These are phyloP conservation scores for Scaptomyza montana DNA, from an alignment of 1,140 invertebrate genomes.

Conservation along the genomic window DNA sequence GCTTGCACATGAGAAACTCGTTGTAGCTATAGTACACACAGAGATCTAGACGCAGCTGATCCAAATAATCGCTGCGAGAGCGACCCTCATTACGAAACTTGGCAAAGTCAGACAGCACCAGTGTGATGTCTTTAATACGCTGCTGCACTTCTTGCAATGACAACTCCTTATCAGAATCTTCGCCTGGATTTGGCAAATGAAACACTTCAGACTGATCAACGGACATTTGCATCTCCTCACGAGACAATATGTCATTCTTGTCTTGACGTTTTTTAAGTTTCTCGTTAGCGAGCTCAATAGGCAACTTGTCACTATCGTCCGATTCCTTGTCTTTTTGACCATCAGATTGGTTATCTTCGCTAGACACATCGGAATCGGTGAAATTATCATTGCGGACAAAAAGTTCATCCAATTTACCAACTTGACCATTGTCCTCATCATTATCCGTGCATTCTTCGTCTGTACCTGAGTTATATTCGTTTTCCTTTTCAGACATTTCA, in stretches of 20 bases:
- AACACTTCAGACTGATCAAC: constrained; percentile 90
- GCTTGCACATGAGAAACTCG: constrained; percentile 96
- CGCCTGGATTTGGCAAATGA: constrained; percentile 89
- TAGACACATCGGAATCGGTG: constrained; percentile 45
- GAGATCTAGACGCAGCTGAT: constrained; percentile 92
- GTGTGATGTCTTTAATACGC: constrained; percentile 94
- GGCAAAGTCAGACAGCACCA: constrained; percentile 95
- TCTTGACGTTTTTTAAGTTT: constrained; percentile 91
- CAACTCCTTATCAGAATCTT: constrained; percentile 88
- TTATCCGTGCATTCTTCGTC: constrained; percentile 46
- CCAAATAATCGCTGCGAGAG: constrained; percentile 92
- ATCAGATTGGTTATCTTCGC: constrained; percentile 61
- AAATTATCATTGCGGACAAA: constrained; percentile 66
- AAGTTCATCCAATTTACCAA: constrained; percentile 73
- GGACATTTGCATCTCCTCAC: constrained; percentile 91
- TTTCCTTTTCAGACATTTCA: constrained; percentile 24
- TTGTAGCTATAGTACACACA: constrained; percentile 99
- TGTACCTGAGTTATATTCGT: constrained; percentile 42
- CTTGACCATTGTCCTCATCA: constrained; percentile 51
- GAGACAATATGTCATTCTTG: constrained; percentile 89
- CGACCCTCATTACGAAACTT: constrained; percentile 90
- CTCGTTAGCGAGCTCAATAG: constrained; percentile 94
- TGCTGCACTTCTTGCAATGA: constrained; percentile 94
- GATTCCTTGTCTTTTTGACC: constrained; percentile 78
- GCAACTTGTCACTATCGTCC: constrained; percentile 87